Base-by-base conservation (phyloP, 2,797 vertebrate genomes). In the Geotria australis region DNA sequence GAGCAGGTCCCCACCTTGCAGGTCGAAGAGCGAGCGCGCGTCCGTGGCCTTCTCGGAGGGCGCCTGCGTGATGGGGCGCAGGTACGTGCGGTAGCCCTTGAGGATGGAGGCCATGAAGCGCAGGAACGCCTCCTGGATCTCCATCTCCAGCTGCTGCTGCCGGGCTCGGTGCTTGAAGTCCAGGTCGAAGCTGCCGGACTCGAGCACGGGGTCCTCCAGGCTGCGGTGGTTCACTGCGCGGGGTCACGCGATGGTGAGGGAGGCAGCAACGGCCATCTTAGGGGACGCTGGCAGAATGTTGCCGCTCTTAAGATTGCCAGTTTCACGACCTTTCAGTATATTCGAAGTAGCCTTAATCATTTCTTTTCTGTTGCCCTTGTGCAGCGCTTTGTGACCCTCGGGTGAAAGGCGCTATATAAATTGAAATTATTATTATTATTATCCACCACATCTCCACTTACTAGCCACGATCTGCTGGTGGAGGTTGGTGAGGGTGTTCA, bases 51-150 rank as follows among this genome's bases (percentile, higher is more conserved):
- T 96, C 62, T 80, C 80, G 5, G 86, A 93, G 57, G 91, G 89
- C 0, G 83, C 89, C 67, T 93, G 78, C 1, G 83, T 88, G 65
- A 98, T 89, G 59, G 89, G 89, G 67, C 76, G 93, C 66, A 98
- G 81, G 70, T 85, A 96, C 57, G 63, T 68, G 66, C 86, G 83
- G 71, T 98, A 98, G 61, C 88, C 89, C 69, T 81, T 95, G 65
- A 98, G 72, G 72, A 96, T 75, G 64, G 77, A 77, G n/a, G 86
- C 85, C 89, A 96, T 96, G 66, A 93, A 95, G 59, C 80, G 80
- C 2, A 96, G 73, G 68, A 96, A 94, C 49, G 79, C 70, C 64
- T 96, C 89, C 63, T 96, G 89, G 68, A 91, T 84, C 66, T 89
- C 85, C 83, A 86, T 83, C 69, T 96, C 89, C n/a, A 95, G 69